These are phyloP conservation scores for Mastomys natalensis DNA, from an alignment of 2,113 vertebrate genomes.

Conservation along the genomic window DNA sequence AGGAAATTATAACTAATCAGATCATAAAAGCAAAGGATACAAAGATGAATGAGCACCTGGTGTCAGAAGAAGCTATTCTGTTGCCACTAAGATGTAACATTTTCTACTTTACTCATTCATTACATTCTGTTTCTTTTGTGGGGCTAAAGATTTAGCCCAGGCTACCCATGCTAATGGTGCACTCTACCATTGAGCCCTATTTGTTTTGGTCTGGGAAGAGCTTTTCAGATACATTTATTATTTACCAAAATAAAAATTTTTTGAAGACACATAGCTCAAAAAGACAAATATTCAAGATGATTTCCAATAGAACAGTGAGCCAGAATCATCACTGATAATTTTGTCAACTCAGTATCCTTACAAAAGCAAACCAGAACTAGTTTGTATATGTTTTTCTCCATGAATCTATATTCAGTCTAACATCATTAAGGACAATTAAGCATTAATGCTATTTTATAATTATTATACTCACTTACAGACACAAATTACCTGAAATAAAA, in stretches of 20 bases:
- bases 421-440: not conserved
- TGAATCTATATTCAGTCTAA: not conserved
- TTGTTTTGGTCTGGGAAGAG: not conserved
- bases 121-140: not conserved
- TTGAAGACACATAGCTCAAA: not conserved
- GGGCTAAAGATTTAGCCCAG: not conserved
- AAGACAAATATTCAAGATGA: not conserved
- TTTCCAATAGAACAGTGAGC: not conserved
- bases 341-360: not conserved
- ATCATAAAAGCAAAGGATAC: not conserved
- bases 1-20: not conserved
- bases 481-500: constrained; percentile 13
- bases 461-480: not conserved
- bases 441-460: not conserved
- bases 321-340: not conserved
- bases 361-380: not conserved
- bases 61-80: not conserved
- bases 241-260: not conserved
- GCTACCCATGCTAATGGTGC: not conserved
- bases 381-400: not conserved
- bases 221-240: not conserved
- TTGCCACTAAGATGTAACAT: not conserved
- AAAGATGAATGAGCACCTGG: not conserved
- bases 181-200: too few species aligned
- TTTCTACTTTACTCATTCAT: not conserved